A percentile compares a stretch with the other conserved stretches of the same genome.
Evolutionary conservation across 2,888 invertebrate species (phyloP).

Genomic region (Trissolcus brochymenae): DNA sequence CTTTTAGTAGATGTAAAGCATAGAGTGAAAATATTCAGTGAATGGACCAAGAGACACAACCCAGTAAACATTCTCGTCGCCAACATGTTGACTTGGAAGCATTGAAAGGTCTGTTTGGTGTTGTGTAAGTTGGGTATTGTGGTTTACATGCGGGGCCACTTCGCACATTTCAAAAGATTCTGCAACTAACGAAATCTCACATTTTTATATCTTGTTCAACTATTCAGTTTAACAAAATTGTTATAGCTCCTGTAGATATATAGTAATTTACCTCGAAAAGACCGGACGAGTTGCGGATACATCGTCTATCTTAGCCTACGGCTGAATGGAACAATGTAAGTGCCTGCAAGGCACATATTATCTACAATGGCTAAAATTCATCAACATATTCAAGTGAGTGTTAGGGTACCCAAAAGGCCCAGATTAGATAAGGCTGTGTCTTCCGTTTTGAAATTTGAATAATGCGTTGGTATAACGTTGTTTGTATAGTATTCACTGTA

Average conservation of each 20-base stretch:
- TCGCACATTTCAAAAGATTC: slow-evolving; percentile 17
- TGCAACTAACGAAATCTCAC: no score
- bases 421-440: slow-evolving; percentile 37
- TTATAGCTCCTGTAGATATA: no score
- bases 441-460: slow-evolving; percentile 26
- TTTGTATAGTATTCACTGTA: slow-evolving; percentile 3
- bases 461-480: slow-evolving; percentile 14
- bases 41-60: slow-evolving; percentile 40
- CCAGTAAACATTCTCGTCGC: slow-evolving; percentile 30
- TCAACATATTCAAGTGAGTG: slow-evolving; percentile 25
- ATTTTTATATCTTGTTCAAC: no score
- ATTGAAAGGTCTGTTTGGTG: slow-evolving; percentile 14
- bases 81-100: slow-evolving; percentile 39
- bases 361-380: slow-evolving; percentile 31
- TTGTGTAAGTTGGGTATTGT: slow-evolving; percentile 21
- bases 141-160: slow-evolving; percentile 30
- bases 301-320: slow-evolving; percentile 30
- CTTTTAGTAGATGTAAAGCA: slow-evolving; percentile 40
- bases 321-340: slow-evolving; percentile 27
- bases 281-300: slow-evolving; percentile 9
- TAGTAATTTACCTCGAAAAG: slow-evolving; percentile 9
- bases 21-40: slow-evolving; percentile 49
- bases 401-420: slow-evolving; percentile 20
- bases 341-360: slow-evolving; percentile 31
- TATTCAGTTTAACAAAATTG: no score